Percentiles rank a stretch among this genome's conserved stretches.
phyloP scores from a whole-genome alignment of 2,888 invertebrate species.

The Kuschelorhynchus macadamiae region DNA sequence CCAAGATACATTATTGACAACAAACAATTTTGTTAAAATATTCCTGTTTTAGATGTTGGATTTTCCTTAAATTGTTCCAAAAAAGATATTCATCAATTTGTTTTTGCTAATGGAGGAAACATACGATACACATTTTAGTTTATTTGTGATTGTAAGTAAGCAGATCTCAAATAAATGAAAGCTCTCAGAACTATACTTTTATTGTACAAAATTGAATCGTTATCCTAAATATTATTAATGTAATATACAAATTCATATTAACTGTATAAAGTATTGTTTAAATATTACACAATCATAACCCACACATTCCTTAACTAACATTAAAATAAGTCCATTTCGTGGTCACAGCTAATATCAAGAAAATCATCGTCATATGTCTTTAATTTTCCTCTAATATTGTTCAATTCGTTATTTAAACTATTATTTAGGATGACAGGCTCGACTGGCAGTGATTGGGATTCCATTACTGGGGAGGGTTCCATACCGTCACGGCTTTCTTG shows the following conservation, averaged over 20 bases:
- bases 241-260: not conserved
- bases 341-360: constrained; percentile 80
- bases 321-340: constrained; percentile 76
- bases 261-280: not conserved
- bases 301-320: no score
- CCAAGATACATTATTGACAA: not conserved
- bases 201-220: not conserved
- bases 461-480: constrained; percentile 52
- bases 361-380: constrained; percentile 78
- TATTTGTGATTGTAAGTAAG: no score
- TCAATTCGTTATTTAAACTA: constrained; percentile 37
- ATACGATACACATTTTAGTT: no score
- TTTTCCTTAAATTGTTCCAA: constrained; percentile 66
- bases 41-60: constrained; percentile 71
- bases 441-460: constrained; percentile 29
- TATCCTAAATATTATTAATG: not conserved
- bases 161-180: not conserved
- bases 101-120: no score
- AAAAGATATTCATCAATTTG: no score
- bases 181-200: not conserved
- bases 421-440: constrained; percentile 9
- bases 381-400: constrained; percentile 52
- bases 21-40: not conserved
- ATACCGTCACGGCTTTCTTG: constrained; percentile 74
- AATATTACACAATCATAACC: not conserved